Conservation (phyloP, 2,888 invertebrate species). For the Siphlonurus alternatus region DNA sequence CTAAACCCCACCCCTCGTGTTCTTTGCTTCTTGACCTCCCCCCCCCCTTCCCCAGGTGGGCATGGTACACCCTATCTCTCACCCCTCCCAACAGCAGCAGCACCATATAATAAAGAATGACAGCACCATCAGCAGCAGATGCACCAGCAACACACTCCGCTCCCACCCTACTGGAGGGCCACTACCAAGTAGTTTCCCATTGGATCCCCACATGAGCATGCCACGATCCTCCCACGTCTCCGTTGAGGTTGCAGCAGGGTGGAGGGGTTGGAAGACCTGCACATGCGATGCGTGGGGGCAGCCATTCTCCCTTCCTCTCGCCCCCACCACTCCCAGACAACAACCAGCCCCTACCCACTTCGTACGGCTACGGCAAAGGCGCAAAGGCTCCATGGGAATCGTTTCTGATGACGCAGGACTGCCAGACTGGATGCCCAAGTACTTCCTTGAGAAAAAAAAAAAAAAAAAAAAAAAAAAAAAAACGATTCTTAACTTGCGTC, state of each 20-base stretch:
- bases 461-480: no score
- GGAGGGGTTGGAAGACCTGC: slow-evolving; percentile 27
- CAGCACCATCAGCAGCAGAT: no score
- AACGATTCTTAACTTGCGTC: no score
- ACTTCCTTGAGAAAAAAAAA: slow-evolving; percentile 90
- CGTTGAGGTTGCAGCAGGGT: slow-evolving; percentile 48
- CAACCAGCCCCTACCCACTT: slow-evolving; percentile 40
- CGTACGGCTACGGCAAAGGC: slow-evolving; percentile 1
- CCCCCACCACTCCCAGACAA: slow-evolving; percentile 72
- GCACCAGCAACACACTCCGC: slow-evolving; percentile 39
- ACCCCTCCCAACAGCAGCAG: slow-evolving; percentile 17
- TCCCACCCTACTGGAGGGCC: slow-evolving; percentile 31
- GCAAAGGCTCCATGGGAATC: slow-evolving; percentile 42
- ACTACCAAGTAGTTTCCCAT: slow-evolving; percentile 27
- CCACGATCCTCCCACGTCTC: slow-evolving; percentile 81
- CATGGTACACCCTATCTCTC: slow-evolving; percentile 67
- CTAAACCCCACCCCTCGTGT: slow-evolving; percentile 26
- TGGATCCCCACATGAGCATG: slow-evolving; percentile 52
- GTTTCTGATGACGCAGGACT: slow-evolving; percentile 77
- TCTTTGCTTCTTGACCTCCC: no score
- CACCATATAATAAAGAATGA: slow-evolving; percentile 8
- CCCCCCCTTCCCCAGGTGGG: slow-evolving; percentile 40
- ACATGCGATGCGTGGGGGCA: slow-evolving; percentile 13
- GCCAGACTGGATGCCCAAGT: slow-evolving; percentile 89
- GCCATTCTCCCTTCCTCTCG: slow-evolving; percentile 60